Conservation (phyloP, 2,797 vertebrate genomes). For the Lagocephalus sceleratus region DNA sequence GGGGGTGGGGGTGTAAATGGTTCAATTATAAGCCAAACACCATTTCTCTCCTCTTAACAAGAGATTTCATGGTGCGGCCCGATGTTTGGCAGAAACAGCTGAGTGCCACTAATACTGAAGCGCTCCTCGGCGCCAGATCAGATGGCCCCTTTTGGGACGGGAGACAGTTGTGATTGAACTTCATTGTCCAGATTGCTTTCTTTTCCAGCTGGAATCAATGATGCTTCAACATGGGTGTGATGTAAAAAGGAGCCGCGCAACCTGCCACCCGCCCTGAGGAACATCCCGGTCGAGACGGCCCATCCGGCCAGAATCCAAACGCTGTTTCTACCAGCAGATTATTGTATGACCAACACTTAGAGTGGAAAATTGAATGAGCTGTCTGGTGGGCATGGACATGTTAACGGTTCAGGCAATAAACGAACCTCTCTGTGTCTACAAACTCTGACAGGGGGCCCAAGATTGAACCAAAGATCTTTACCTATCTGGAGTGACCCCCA, state of each 20-base stretch:
- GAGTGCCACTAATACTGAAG: conserved; percentile 93
- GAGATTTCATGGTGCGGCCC: conserved; percentile 98
- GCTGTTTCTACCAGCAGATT: too few relatives aligned
- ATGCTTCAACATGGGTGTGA: conserved; percentile 90
- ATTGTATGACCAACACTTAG: too few relatives aligned
- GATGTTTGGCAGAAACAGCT: conserved; percentile 94
- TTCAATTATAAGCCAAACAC: conserved; percentile 99
- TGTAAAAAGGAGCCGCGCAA: conserved; percentile 85
- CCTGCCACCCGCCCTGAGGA: conserved; percentile 73
- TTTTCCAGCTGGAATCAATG: conserved; percentile 97
- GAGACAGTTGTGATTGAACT: conserved; percentile 93
- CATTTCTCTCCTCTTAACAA: conserved; percentile 99
- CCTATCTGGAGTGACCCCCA: too few relatives aligned
- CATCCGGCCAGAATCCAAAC: too few relatives aligned
- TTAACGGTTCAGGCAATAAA: too few relatives aligned
- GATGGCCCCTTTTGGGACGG: conserved; percentile 86
- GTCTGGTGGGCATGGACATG: too few relatives aligned
- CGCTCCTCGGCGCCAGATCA: conserved; percentile 89
- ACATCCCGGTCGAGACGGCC: conserved; percentile 1
- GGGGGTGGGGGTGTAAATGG: conserved; percentile 87
- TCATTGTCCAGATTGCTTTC: conserved; percentile 94
- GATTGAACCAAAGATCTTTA: too few relatives aligned
- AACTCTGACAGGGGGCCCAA: too few relatives aligned
- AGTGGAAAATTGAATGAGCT: too few relatives aligned
- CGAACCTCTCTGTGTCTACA: too few relatives aligned